Evolutionary conservation across 2,797 vertebrate genomes (phyloP), one percentile per base, ranked within the genome.

Genomic region (Megalops cyprinoides): DNA sequence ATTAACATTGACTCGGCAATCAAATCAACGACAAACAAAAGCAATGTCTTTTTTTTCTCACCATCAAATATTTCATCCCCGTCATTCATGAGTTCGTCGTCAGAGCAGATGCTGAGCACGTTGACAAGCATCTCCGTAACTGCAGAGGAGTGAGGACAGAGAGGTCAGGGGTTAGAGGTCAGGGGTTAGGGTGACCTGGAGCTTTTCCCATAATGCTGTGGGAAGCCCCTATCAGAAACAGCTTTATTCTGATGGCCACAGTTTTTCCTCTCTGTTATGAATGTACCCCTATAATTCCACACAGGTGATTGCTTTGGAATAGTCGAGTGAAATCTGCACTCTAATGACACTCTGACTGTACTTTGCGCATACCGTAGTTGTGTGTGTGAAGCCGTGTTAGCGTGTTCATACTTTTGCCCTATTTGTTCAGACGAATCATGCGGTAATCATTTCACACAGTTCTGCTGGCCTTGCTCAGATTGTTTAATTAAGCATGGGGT

Each of bases 121-220:
- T 99, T 99, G 77, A 99, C 98, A 92, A 99, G 94, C 98, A 99
- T 99, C 90, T 99, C 98, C 31, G 98, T 99, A 91, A 99, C 98
- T 99, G 89, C 82, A 87, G 77, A 82, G 39, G 69, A 77, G 7
- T 81, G n/a, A 79, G 20, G 34, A 7, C 53, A 18, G 76, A 78
- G 56, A 80, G 42, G 71, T 82, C 62, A 78, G 44, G 55, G 34
- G 18, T 28, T 42, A 53, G 14, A 34, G n/a, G n/a, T n/a, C n/a
- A 49, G 34, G 42, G 0, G 55, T 34, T 20, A n/a, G 31, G 20
- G 20, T 5, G 28, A 44, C 10, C 44, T 18, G 18, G 44, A 39
- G 34, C 31, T 67, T 39, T 5, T 37, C 18, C 62, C 34, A 39
- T 12, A 1, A 65, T 4, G 5, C 31, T 25, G 14, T 53, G 15